Evolutionary conservation across 2,797 vertebrate genomes (phyloP).

Genomic region (Lithobates pipiens): DNA sequence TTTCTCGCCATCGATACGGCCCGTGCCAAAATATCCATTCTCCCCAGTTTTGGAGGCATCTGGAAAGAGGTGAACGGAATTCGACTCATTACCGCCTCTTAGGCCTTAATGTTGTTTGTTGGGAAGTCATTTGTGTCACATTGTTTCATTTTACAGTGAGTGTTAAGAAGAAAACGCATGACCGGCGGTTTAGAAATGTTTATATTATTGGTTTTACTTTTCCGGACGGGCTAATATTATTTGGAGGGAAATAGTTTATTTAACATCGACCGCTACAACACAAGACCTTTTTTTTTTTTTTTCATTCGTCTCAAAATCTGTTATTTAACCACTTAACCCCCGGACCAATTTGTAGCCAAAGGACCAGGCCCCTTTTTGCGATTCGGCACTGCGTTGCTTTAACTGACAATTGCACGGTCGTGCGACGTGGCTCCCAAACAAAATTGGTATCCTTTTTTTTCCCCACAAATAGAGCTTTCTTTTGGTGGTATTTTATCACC

Average conservation of each 20-base stretch:
- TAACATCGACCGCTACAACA: neutral
- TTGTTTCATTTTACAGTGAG: constrained; percentile 3
- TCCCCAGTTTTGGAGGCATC: neutral
- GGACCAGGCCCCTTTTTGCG: too few species aligned
- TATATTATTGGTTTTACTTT: neutral
- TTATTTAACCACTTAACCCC: too few species aligned
- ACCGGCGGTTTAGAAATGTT: neutral
- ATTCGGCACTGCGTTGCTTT: too few species aligned
- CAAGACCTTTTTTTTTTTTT: neutral
- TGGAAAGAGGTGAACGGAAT: neutral
- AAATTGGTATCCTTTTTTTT: too few species aligned
- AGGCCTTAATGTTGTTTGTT: neutral
- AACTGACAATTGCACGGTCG: too few species aligned
- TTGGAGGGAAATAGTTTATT: constrained; percentile 9
- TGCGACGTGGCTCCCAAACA: too few species aligned
- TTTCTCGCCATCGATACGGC: neutral
- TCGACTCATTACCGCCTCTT: neutral
- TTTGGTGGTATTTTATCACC: too few species aligned
- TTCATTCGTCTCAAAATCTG: too few species aligned
- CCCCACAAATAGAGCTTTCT: too few species aligned
- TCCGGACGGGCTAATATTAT: constrained; percentile 8
- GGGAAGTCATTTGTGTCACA: neutral
- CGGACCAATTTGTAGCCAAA: too few species aligned
- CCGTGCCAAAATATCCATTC: constrained; percentile 23
- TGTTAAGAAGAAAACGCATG: neutral